Conservation (phyloP, 1,140 invertebrate species). For the Lasioglossum albipes region DNA sequence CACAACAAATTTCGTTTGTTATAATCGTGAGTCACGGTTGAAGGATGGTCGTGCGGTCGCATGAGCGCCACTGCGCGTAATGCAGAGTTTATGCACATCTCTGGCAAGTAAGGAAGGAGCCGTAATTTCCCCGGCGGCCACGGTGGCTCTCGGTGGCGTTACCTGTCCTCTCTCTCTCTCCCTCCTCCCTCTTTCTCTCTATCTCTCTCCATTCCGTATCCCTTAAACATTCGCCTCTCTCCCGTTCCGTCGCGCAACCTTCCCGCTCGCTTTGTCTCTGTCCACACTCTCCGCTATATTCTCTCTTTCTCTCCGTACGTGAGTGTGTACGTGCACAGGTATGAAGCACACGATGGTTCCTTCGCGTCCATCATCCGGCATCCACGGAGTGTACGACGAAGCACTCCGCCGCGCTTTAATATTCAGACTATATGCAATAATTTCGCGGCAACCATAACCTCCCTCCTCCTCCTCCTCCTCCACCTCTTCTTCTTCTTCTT, state of each 20-base stretch:
- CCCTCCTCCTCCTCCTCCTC: constrained; percentile 7
- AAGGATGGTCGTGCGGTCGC: not conserved
- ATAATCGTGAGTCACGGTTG: too few relatives aligned
- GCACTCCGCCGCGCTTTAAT: constrained; percentile 78
- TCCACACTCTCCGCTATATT: constrained; percentile 11
- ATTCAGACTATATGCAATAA: constrained; percentile 81
- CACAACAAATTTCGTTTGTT: too few relatives aligned
- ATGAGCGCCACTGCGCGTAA: constrained; percentile 73
- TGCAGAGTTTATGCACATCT: constrained; percentile 78
- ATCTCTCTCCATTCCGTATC: constrained; percentile 38
- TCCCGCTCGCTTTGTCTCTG: constrained; percentile 31
- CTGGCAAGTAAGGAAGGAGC: constrained; percentile 75
- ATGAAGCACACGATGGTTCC: constrained; percentile 46
- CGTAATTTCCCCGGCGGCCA: constrained; percentile 79
- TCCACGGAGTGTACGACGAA: constrained; percentile 64
- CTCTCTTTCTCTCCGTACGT: too few relatives aligned
- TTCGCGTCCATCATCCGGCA: constrained; percentile 51
- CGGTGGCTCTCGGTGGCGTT: constrained; percentile 74
- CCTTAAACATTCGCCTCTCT: constrained; percentile 41
- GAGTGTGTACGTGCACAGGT: not conserved
- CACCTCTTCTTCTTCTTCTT: constrained; percentile 14
- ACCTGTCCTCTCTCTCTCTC: constrained; percentile 65
- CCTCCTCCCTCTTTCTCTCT: too few relatives aligned
- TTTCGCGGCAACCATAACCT: constrained; percentile 76
- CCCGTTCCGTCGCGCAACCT: constrained; percentile 6